Percentiles rank a stretch among this genome's conserved stretches.
Evolutionary conservation across 2,113 vertebrate species (phyloP).

Genomic region (Apaloderma vittatum): DNA sequence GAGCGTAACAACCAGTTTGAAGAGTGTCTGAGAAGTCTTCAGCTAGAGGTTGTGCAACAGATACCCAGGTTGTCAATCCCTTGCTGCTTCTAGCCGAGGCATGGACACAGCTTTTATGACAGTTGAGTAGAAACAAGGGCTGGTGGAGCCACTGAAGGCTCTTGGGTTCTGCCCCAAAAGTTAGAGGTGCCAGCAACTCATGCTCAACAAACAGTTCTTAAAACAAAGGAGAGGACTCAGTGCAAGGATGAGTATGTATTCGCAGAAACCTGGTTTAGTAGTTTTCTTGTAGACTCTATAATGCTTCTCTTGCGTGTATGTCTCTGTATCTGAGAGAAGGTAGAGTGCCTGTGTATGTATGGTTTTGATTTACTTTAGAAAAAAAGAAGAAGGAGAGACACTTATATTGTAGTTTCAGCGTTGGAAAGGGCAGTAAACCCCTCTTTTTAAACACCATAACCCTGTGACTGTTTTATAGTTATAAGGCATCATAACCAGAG

Average conservation of each 20-base stretch:
- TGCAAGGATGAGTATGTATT: neutral
- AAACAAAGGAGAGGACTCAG: neutral
- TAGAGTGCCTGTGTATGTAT: neutral
- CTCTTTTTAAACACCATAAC: constrained; percentile 51
- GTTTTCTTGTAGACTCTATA: neutral
- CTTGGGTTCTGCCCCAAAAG: accelerated
- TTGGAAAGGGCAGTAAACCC: constrained; percentile 60
- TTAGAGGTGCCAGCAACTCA: neutral
- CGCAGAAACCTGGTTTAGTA: neutral
- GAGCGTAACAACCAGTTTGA: neutral
- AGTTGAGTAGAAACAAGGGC: neutral
- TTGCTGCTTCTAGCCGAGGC: neutral
- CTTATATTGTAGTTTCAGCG: neutral
- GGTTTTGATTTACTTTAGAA: constrained; percentile 34
- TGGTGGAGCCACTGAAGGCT: neutral
- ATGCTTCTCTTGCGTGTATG: neutral
- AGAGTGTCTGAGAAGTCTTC: neutral
- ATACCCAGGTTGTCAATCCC: neutral
- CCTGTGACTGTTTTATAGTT: constrained; percentile 66
- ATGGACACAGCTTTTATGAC: accelerated
- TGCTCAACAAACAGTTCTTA: neutral
- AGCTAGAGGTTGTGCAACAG: neutral
- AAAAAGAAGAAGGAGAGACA: neutral
- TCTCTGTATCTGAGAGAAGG: neutral
- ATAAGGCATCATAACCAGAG: constrained; percentile 61